These are phyloP conservation scores for Aix galericulata DNA, from an alignment of 2,113 vertebrate species.

Conservation along the genomic window DNA sequence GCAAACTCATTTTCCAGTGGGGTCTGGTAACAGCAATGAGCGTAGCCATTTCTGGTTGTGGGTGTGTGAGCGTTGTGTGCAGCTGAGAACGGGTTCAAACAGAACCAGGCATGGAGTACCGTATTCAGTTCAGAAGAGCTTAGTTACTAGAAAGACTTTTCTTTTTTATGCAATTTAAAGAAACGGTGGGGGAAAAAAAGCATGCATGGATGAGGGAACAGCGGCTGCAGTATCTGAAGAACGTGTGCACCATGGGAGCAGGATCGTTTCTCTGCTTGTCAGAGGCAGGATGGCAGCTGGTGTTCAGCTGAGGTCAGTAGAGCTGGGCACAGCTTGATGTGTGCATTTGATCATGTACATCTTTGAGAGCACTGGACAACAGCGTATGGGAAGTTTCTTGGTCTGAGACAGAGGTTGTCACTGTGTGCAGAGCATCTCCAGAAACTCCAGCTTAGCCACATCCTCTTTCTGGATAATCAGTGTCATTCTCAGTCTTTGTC, in stretches of 20 bases:
- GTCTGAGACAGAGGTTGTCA: not conserved
- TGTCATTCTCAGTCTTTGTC: not conserved
- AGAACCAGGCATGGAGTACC: not conserved
- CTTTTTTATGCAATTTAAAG: not conserved
- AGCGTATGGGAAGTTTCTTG: not conserved
- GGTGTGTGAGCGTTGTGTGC: not conserved
- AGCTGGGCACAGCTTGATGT: not conserved
- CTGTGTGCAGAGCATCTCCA: not conserved
- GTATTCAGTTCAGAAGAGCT: not conserved
- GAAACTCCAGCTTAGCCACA: not conserved
- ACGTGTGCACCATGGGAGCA: not conserved
- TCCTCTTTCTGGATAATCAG: not conserved
- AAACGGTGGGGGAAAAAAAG: not conserved
- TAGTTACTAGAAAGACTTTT: not conserved
- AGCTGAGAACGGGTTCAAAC: not conserved
- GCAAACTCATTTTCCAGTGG: not conserved
- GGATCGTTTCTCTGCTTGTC: not conserved
- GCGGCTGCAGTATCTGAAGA: fast-evolving
- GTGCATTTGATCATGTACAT: not conserved
- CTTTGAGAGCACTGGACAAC: not conserved
- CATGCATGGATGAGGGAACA: fast-evolving
- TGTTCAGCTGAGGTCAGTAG: not conserved
- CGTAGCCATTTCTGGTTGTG: not conserved
- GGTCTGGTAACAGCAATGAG: not conserved
- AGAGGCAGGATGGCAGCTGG: not conserved